Percentiles rank a stretch among this genome's conserved stretches.
phyloP scores from a whole-genome alignment of 2,797 vertebrate genomes.

The Meriones psammophilus region DNA sequence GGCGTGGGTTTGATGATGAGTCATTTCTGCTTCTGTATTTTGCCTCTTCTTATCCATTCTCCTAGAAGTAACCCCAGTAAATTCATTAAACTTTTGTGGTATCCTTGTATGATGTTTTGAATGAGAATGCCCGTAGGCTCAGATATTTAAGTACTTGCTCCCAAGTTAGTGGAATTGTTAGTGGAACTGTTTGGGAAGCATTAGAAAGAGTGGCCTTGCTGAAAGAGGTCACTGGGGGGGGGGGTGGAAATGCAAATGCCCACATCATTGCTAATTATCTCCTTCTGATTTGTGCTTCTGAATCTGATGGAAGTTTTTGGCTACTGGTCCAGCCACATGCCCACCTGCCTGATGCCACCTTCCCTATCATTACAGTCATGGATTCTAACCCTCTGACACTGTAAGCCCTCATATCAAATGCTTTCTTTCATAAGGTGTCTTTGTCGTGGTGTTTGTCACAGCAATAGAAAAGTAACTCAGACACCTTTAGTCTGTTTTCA shows the following conservation, averaged over 20 bases:
- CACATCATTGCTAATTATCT: background rate
- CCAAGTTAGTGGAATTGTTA: background rate
- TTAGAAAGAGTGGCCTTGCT: background rate
- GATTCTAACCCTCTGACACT: background rate
- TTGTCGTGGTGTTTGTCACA: background rate
- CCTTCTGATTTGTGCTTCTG: background rate
- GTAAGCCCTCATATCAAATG: no score
- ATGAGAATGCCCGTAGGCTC: background rate
- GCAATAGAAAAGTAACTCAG: background rate
- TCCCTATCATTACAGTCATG: background rate
- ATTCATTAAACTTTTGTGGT: background rate
- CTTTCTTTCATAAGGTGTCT: background rate
- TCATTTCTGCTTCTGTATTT: background rate
- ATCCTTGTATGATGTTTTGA: background rate
- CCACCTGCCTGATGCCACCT: no score
- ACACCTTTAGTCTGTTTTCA: background rate
- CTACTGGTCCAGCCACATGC: background rate
- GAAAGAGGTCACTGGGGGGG: background rate
- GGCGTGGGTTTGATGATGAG: background rate
- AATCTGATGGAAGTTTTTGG: background rate
- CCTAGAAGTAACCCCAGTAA: background rate
- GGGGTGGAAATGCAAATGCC: no score
- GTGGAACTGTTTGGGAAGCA: background rate
- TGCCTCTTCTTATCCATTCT: background rate
- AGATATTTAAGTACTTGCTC: background rate